Evolutionary conservation across 64 coral and sea anemone species (phyloP), one percentile per base, ranked within the genome.

Genomic region (Orbicella faveolata): DNA sequence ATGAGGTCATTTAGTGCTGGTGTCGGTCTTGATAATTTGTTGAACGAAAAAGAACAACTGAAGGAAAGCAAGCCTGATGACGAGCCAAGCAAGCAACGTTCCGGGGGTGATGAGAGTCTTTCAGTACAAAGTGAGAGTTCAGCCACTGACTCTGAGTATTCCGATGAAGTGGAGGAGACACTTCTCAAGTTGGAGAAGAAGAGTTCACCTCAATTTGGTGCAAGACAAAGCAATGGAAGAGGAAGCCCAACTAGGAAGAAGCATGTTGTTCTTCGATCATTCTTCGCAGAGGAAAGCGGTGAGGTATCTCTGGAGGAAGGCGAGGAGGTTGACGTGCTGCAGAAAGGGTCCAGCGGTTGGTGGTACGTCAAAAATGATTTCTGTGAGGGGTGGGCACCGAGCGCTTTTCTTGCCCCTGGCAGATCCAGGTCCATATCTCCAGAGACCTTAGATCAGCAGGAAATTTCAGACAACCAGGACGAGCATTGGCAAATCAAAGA

Each of bases 271-370:
- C 21, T 72, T 72, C 25, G 64, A 11, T 52, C 82, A 26, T 85
- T 72, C 68, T 14, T 25, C 14, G 65, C 36, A 52, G 82, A 85
- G 23, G 64, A 52, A 85, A 85, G 21, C 17, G 82, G 82, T 16
- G 82, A 72, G 36, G 37, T 72, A 18, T 52, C 65, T 17, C 82
- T 73, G 41, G 37, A 85, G 25, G 37, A 85, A 15, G 82, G 82
- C 9, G 82, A 73, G n/a, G 82, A 73, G 23, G 36, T 73, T 6
- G 65, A 85, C 1, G 82, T 85, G 4, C 9, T 85, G 37, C 64
- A 85, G 65, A 85, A 85, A 25, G 37, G 53, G 4, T 39, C 63
- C 37, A 85, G 82, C 18, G 82, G 82, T 72, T 85, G 82, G 82
- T 85, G 82, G 82, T 85, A 85, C 16, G 36, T 85, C 1, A 85